These are phyloP conservation scores for Lagodon rhomboides DNA, from an alignment of 2,797 vertebrate genomes.

Conservation along the genomic window DNA sequence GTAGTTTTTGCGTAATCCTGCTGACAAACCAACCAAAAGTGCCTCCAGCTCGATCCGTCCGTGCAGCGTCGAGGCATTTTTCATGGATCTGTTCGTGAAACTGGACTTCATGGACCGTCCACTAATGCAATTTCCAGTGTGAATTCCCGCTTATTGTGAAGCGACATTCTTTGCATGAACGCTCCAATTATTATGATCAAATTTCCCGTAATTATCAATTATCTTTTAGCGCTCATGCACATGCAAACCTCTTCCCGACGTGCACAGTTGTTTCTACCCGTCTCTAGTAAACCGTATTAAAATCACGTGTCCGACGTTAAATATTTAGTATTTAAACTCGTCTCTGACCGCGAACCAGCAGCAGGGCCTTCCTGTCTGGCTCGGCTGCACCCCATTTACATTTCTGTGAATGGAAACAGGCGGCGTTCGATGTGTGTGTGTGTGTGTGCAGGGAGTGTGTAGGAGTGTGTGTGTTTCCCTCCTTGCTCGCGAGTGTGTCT, in stretches of 20 bases:
- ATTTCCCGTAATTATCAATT: not conserved
- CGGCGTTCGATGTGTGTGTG: slow-evolving; percentile 21
- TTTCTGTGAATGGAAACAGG: slow-evolving; percentile 75
- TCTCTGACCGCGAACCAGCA: slow-evolving; percentile 57
- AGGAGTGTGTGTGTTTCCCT: slow-evolving; percentile 4
- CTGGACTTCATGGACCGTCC: no score
- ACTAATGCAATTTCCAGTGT: not conserved
- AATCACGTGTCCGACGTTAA: not conserved
- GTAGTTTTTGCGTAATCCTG: no score
- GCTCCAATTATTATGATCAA: not conserved
- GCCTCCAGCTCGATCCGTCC: not conserved
- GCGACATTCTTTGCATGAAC: no score
- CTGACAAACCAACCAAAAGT: no score
- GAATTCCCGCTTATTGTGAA: not conserved
- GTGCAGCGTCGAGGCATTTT: not conserved
- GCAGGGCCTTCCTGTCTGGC: slow-evolving; percentile 64
- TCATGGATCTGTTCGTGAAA: no score
- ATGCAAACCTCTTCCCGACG: no score
- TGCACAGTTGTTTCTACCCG: no score
- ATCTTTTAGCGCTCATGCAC: not conserved
- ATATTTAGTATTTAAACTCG: not conserved
- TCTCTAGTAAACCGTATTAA: not conserved
- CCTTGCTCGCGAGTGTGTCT: slow-evolving; percentile 6
- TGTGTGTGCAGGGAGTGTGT: slow-evolving; percentile 4
- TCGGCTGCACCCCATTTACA: slow-evolving; percentile 64